phyloP scores from a whole-genome alignment of 1,140 invertebrate species.

The Sipha flava region DNA sequence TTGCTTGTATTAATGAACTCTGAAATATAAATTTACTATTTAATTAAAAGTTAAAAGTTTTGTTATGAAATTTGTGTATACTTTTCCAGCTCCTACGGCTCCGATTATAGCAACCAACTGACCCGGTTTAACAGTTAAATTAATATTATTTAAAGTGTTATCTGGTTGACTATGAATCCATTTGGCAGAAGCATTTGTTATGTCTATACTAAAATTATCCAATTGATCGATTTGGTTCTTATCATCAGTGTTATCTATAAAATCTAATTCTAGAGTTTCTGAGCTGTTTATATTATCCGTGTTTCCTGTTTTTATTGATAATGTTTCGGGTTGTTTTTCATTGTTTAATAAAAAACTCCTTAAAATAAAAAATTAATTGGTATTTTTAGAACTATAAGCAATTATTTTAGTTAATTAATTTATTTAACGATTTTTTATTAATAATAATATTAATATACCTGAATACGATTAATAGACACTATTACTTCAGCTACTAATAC shows the following conservation, averaged over 20 bases:
- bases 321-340: constrained; percentile 46
- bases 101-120: constrained; percentile 68
- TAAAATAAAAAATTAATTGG: constrained; percentile 39
- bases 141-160: constrained; percentile 55
- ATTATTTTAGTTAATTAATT: too few species aligned
- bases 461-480: constrained; percentile 59
- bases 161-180: constrained; percentile 50
- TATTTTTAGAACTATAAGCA: background rate
- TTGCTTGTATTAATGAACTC: constrained; percentile 64
- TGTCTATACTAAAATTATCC: constrained; percentile 40
- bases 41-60: background rate
- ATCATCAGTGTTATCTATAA: constrained; percentile 44
- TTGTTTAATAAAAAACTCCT: constrained; percentile 60
- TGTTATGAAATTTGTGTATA: constrained; percentile 38
- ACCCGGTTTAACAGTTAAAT: constrained; percentile 55
- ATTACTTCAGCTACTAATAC: constrained; percentile 50
- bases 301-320: background rate
- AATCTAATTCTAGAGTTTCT: too few species aligned
- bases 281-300: too few species aligned
- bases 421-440: too few species aligned
- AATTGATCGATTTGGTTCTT: constrained; percentile 48
- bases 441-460: constrained; percentile 35
- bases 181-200: constrained; percentile 53
- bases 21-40: background rate
- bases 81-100: constrained; percentile 75